phyloP scores from a whole-genome alignment of 92 coral and sea anemone species.

The Phenganax stokvisi region DNA sequence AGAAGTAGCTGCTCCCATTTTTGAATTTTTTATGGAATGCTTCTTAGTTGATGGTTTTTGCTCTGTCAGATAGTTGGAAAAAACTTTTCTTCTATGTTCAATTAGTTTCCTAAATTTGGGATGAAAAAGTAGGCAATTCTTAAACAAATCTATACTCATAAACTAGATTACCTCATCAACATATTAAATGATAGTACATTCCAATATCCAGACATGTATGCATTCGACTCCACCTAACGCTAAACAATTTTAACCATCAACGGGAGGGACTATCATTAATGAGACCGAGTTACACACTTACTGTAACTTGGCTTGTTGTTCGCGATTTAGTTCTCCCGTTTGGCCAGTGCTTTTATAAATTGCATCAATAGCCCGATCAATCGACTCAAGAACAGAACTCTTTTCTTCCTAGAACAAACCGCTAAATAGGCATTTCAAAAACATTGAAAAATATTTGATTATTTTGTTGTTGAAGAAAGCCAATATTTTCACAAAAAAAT shows the following conservation, averaged over 20 bases:
- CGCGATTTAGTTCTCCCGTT: conserved; percentile 46
- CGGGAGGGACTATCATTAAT: background rate
- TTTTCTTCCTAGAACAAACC: conserved; percentile 35
- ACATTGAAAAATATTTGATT: no score
- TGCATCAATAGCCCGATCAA: conserved; percentile 70
- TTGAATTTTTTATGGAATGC: conserved; percentile 10
- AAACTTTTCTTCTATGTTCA: conserved; percentile 40
- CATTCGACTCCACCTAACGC: no score
- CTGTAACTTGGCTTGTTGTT: conserved; percentile 59
- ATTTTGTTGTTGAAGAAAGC: no score
- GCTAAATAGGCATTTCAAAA: no score
- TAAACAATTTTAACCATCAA: background rate
- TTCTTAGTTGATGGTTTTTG: conserved; percentile 31
- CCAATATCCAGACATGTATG: no score
- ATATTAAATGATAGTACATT: no score
- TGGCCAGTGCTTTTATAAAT: conserved; percentile 55
- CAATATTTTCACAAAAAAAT: no score
- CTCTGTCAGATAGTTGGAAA: conserved; percentile 30
- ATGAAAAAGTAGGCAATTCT: background rate
- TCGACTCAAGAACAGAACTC: conserved; percentile 59
- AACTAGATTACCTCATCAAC: no score
- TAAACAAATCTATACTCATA: no score
- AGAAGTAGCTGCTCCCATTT: conserved; percentile 25
- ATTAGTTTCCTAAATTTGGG: conserved; percentile 40
- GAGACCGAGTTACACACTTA: conserved; percentile 16